phyloP scores from a whole-genome alignment of 2,888 invertebrate species.

The Nebria brevicollis region DNA sequence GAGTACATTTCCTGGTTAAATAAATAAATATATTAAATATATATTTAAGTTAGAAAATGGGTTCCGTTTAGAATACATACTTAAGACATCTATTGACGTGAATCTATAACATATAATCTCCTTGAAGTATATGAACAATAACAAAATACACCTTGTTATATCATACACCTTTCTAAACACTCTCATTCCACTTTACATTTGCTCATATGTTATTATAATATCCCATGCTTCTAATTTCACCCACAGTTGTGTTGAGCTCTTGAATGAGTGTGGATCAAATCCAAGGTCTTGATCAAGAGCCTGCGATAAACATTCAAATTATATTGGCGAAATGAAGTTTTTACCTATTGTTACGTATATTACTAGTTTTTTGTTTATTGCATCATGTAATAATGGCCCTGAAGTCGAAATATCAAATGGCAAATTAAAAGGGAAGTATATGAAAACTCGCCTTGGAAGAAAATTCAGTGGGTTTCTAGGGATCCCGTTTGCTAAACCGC shows the following conservation, averaged over 20 bases:
- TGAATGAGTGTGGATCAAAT: not conserved
- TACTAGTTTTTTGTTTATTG: not conserved
- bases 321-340: not conserved
- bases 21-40: too few relatives aligned
- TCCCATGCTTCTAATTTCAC: not conserved
- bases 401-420: constrained; percentile 61
- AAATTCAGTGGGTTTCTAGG: constrained; percentile 63
- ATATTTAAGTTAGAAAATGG: too few relatives aligned
- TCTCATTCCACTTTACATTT: not conserved
- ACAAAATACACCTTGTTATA: not conserved
- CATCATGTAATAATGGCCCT: constrained; percentile 34
- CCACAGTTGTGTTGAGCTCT: not conserved
- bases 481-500: constrained; percentile 62
- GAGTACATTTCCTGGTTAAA: too few relatives aligned
- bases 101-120: not conserved
- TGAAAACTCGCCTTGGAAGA: constrained; percentile 59
- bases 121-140: not conserved
- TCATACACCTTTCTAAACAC: not conserved
- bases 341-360: not conserved
- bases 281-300: not conserved
- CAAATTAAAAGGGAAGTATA: constrained; percentile 58
- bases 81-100: not conserved
- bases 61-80: not conserved
- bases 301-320: not conserved
- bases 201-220: not conserved